phyloP scores from a whole-genome alignment of 2,888 invertebrate species.

The Sinohyriopsis cumingii region DNA sequence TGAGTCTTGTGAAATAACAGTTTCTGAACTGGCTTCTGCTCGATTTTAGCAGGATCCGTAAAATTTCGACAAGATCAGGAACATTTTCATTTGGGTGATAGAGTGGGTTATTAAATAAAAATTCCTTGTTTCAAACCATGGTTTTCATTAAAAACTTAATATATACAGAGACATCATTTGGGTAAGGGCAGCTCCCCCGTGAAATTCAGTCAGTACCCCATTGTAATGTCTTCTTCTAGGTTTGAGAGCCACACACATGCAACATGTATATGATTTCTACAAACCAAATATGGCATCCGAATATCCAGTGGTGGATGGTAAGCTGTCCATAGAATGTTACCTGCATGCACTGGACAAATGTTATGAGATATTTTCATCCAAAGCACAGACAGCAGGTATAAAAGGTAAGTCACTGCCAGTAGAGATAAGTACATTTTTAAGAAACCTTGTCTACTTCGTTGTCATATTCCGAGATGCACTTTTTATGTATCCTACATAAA shows the following conservation, averaged over 20 bases:
- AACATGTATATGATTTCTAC: slow-evolving; percentile 98
- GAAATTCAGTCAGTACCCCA: background rate
- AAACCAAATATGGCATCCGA: slow-evolving; percentile 95
- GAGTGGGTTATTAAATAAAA: no score
- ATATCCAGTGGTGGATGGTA: slow-evolving; percentile 96
- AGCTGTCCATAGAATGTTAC: slow-evolving; percentile 94
- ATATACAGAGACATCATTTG: no score
- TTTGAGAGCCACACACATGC: slow-evolving; percentile 89
- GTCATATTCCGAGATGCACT: background rate
- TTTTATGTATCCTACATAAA: background rate
- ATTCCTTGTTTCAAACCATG: no score
- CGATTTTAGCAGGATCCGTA: no score
- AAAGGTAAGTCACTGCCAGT: slow-evolving; percentile 30
- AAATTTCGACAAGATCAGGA: no score
- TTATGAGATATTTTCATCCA: slow-evolving; percentile 83
- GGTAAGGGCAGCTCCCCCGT: no score
- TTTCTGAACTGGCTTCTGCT: no score
- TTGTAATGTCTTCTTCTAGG: slow-evolving; percentile 72
- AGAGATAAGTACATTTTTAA: background rate
- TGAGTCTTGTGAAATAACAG: no score
- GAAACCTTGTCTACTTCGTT: background rate
- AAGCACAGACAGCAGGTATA: slow-evolving; percentile 50
- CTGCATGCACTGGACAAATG: slow-evolving; percentile 93
- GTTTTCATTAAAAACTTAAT: no score
- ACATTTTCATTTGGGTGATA: no score